Percentiles rank a stretch among this genome's conserved stretches.
Evolutionary conservation across 2,888 invertebrate species (phyloP).

Genomic region (Xestia sexstrigata): DNA sequence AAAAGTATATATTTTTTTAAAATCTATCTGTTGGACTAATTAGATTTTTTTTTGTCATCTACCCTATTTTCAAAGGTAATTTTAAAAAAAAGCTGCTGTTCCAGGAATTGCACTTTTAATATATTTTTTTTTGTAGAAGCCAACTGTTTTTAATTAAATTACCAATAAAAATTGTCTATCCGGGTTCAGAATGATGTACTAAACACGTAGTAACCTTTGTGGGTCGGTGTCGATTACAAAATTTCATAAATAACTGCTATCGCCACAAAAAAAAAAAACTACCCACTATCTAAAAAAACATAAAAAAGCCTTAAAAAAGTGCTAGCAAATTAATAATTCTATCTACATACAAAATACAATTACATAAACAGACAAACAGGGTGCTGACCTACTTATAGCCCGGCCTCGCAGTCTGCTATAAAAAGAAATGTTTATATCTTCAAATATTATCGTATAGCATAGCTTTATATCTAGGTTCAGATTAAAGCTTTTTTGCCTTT

Average conservation of each 20-base stretch:
- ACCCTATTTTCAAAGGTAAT: no score
- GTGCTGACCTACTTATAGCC: constrained; percentile 94
- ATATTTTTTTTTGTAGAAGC: no score
- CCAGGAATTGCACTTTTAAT: no score
- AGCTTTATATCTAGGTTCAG: constrained; percentile 65
- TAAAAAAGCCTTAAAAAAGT: constrained; percentile 66
- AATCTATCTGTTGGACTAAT: no score
- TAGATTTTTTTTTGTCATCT: no score
- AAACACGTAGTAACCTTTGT: no score
- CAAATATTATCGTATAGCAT: constrained; percentile 67
- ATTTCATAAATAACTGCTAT: background rate
- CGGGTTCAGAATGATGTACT: no score
- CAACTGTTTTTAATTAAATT: no score
- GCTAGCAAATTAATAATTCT: constrained; percentile 71
- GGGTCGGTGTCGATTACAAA: no score
- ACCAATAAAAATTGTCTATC: no score
- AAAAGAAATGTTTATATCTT: constrained; percentile 80
- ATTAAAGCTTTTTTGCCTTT: constrained; percentile 41
- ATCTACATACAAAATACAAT: constrained; percentile 70
- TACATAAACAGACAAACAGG: constrained; percentile 76
- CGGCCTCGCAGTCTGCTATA: constrained; percentile 96
- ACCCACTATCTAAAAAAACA: constrained; percentile 23
- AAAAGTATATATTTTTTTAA: no score
- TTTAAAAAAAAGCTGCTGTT: no score
- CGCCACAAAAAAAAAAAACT: constrained; percentile 12